Percentiles rank a stretch among this genome's conserved stretches.
phyloP scores from a whole-genome alignment of 2,797 vertebrate species.

The Rhinophrynus dorsalis region DNA sequence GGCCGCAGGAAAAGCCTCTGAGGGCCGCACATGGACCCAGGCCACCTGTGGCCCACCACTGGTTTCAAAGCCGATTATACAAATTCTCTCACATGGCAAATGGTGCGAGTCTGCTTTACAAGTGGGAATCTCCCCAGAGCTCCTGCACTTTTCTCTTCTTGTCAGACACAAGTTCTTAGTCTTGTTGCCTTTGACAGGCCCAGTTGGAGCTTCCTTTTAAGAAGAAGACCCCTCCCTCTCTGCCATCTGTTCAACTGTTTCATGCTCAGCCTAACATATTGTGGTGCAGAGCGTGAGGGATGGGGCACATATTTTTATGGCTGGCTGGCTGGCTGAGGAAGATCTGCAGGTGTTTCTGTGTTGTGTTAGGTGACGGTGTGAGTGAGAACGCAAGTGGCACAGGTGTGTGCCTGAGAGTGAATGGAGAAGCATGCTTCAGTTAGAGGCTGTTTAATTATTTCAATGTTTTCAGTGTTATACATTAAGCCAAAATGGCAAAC shows the following conservation, averaged over 20 bases:
- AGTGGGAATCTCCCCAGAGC: constrained; percentile 4
- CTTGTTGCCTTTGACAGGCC: constrained; percentile 39
- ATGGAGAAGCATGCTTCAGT: too few species aligned
- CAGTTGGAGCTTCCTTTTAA: constrained; percentile 44
- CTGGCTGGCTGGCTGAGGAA: constrained; percentile 29
- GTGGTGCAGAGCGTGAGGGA: constrained; percentile 32
- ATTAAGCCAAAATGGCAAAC: too few species aligned
- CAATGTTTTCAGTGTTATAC: too few species aligned
- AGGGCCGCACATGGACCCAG: too few species aligned
- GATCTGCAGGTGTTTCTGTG: constrained; percentile 41
- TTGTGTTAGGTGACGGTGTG: constrained; percentile 47
- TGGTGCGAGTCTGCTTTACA: background rate
- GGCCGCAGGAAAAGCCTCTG: too few species aligned
- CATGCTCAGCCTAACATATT: constrained; percentile 47
- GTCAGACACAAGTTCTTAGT: constrained; percentile 34
- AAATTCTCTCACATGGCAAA: constrained; percentile 28
- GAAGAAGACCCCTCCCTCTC: constrained; percentile 24
- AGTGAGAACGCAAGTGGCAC: constrained; percentile 12
- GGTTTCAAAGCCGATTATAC: too few species aligned
- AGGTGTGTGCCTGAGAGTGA: too few species aligned
- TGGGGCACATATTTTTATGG: constrained; percentile 44
- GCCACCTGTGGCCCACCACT: too few species aligned
- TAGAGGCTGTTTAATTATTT: too few species aligned
- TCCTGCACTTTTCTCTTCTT: constrained; percentile 23
- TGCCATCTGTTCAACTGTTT: constrained; percentile 46